Evolutionary conservation across 2,888 invertebrate genomes (phyloP), one percentile per base, ranked within the genome.

Genomic region (Boloria selene): DNA sequence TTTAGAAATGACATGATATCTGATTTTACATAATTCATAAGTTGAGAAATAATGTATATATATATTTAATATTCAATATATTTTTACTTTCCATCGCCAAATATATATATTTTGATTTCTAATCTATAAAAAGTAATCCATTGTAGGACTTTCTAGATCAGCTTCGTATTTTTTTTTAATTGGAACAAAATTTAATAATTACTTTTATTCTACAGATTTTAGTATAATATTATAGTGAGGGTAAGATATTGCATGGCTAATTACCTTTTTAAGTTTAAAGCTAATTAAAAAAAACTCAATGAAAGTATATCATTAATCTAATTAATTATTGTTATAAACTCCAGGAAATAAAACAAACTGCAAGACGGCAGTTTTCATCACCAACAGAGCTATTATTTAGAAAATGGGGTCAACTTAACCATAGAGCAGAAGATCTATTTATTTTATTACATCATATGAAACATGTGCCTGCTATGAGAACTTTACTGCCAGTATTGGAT

Each of bases 321-420:
- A 1, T 22, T 22, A 22, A 22, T 22, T 22, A 22, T 22, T 22
- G 22, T 22, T 2, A n/a, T n/a, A 22, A 51, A 31, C 64, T 61
- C 55, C 56, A 94, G 93, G 91, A 90, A 77, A 91, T 95, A 64
- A 93, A 93, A 70, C 92, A 93, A 75, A 92, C 91, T 59, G 88
- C 93, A 2, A 84, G 84, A 3, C 82, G 93, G 1, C 93, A 93
- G 4, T 83, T 86, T 2, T 73, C 77, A 17, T 96, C 96, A 0
- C 97, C 98, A 0, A 94, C 96, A 0, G 94, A 95, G 70, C 94
- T 95, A 73, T 90, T 98, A 42, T 90, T 98, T 17, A 94, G 93
- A 18, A 88, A 94, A 72, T 98, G 97, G 97, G 96, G 96, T 0
- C 95, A 95, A 74, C 93, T 95, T 67, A 98, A 98, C 85, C 98